phyloP scores from a whole-genome alignment of 2,113 vertebrate species.

The Fregetta grallaria region DNA sequence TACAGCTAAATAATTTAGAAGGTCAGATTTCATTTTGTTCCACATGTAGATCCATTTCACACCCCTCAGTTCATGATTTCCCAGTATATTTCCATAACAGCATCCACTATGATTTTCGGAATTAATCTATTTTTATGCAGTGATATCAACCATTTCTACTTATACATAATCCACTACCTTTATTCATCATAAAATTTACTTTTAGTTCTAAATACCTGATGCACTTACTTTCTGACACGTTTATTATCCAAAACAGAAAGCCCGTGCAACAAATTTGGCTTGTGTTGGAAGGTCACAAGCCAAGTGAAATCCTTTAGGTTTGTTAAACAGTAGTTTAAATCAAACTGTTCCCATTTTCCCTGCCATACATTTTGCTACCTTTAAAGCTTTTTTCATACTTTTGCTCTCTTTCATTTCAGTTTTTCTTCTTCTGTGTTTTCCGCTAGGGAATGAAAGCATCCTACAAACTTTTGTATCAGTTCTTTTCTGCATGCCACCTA shows the following conservation, averaged over 20 bases:
- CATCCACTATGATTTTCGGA: neutral
- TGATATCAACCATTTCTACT: neutral
- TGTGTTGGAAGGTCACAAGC: neutral
- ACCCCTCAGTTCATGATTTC: neutral
- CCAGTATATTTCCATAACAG: neutral
- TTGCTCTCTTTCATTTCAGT: neutral
- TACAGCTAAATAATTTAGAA: neutral
- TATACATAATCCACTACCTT: neutral
- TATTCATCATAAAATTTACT: neutral
- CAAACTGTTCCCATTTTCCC: neutral
- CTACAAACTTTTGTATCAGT: neutral
- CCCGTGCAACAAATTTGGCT: neutral
- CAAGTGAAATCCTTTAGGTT: neutral
- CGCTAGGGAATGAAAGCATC: neutral
- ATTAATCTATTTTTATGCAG: neutral
- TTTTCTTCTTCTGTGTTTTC: neutral
- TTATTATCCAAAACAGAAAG: neutral
- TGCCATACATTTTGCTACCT: neutral
- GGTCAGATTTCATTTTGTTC: neutral
- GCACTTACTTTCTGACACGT: neutral
- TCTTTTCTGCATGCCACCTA: neutral
- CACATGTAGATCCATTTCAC: neutral
- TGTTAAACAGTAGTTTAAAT: neutral
- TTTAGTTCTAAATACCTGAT: neutral
- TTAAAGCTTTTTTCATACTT: neutral